Evolutionary conservation across 2,888 invertebrate species (phyloP), one percentile per base, ranked within the genome.

Genomic region (Corbicula japonica): DNA sequence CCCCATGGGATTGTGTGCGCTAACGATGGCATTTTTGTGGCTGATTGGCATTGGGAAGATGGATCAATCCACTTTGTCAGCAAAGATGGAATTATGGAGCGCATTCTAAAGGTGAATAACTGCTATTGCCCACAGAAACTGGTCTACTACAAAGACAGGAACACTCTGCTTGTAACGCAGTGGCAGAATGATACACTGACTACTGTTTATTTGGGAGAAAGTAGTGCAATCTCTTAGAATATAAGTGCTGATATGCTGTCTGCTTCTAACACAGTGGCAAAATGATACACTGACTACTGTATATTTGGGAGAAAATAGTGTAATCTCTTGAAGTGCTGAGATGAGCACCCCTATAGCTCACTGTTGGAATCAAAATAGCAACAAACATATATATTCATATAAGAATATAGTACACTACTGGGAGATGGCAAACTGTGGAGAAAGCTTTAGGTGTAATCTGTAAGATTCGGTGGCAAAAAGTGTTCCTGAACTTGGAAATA

Each of bases 81-180:
- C 46, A 28, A 23, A 10, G 34, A 41, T 23, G 69, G 69, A 18
- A 56, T 41, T 6, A 56, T 21, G 23, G 34, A 34, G n/a, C 58
- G 69, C 28, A 23, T 28, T 21, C 32, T 69, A 15, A 32, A 23
- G 18, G 15, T 69, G 32, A 23, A 46, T 28, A 58, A 58, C 46
- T 69, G 69, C 30, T 32, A 56, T 23, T 69, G 69, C 18, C 69
- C 69, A n/a, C 69, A 69, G 69, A 69, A 69, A 58, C 56, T 69
- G 41, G 34, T 58, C 21, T 69, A 41, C 34, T 41, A 58, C 46
- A 28, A 18, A 5, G 58, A 58, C 12, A n/a, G 34, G 5, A 58
- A 44, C n/a, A 69, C 34, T 15, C 69, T 69, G 18, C 32, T 69
- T 35, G 69, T 69, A 6, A 58, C 58, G 15, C 44, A 69, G 34